Conservation (phyloP, 1,140 invertebrate species). For the Halesus radiatus region DNA sequence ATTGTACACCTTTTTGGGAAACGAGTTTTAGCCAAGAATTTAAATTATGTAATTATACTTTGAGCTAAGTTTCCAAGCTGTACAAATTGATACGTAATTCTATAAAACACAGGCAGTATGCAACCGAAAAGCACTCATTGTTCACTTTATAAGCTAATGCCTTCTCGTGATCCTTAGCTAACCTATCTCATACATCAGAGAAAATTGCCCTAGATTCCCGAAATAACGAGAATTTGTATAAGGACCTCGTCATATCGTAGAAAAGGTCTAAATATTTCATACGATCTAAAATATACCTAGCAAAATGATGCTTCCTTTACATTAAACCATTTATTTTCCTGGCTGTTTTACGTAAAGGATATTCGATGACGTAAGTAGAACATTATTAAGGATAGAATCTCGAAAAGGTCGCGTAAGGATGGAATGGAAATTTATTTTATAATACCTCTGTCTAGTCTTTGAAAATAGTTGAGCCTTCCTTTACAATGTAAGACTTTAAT, state of each 20-base stretch:
- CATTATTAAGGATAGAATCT: conserved; percentile 6
- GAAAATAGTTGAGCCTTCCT: neutral
- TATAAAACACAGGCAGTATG: neutral
- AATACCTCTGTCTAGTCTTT: conserved; percentile 1
- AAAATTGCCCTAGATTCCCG: neutral
- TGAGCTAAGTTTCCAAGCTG: no score
- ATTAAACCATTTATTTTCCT: neutral
- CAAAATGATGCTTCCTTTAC: neutral
- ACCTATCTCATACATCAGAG: neutral
- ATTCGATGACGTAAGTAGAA: conserved; percentile 8
- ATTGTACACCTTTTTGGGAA: no score
- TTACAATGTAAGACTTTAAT: neutral
- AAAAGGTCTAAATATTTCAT: neutral
- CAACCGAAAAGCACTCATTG: neutral
- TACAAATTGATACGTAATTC: no score
- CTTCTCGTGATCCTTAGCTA: neutral
- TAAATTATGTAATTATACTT: no score
- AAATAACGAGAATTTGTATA: neutral
- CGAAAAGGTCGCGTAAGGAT: conserved; percentile 4
- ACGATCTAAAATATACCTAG: neutral
- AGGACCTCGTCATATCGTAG: neutral
- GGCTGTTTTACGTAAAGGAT: neutral
- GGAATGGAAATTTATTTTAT: conserved; percentile 10
- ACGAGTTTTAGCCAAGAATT: no score
- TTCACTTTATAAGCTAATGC: conserved; percentile 13